Percentiles rank a stretch among this genome's conserved stretches.
phyloP scores from a whole-genome alignment of 2,797 vertebrate genomes.

The Enteromius viviparus region DNA sequence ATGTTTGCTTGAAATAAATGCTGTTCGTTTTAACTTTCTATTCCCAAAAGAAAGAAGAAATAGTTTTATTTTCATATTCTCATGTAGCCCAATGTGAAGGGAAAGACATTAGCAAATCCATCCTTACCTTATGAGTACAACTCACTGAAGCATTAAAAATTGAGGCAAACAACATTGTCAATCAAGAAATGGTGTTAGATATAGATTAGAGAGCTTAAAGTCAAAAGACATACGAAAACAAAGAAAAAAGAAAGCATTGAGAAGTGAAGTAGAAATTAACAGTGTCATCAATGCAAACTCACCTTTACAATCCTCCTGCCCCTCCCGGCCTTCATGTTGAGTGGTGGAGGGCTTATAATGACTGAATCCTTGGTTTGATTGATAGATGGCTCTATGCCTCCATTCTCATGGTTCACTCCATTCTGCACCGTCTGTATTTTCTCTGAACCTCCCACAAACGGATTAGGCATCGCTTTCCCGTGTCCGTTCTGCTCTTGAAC shows the following conservation, averaged over 20 bases:
- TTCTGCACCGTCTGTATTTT: constrained; percentile 73
- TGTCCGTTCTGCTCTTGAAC: constrained; percentile 79
- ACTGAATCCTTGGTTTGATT: constrained; percentile 84
- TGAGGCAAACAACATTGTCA: constrained; percentile 38
- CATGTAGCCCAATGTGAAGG: neutral
- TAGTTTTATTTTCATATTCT: no score
- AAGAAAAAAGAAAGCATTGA: neutral
- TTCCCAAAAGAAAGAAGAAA: neutral
- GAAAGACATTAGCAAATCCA: constrained; percentile 22
- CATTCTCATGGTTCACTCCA: constrained; percentile 76
- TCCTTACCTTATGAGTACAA: constrained; percentile 56
- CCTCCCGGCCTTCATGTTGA: constrained; percentile 92
- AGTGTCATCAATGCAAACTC: constrained; percentile 65
- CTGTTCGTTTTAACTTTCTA: neutral
- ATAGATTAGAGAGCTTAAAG: constrained; percentile 10
- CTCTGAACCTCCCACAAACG: constrained; percentile 80
- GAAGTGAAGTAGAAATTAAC: neutral
- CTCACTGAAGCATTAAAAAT: constrained; percentile 61
- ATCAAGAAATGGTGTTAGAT: constrained; percentile 35
- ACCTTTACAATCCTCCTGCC: constrained; percentile 94
- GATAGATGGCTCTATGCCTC: constrained; percentile 65
- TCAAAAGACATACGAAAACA: neutral
- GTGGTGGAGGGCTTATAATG: constrained; percentile 93
- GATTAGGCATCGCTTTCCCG: constrained; percentile 70
- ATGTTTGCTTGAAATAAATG: neutral